Evolutionary conservation across 2,797 vertebrate species (phyloP).

Genomic region (Fratercula arctica): DNA sequence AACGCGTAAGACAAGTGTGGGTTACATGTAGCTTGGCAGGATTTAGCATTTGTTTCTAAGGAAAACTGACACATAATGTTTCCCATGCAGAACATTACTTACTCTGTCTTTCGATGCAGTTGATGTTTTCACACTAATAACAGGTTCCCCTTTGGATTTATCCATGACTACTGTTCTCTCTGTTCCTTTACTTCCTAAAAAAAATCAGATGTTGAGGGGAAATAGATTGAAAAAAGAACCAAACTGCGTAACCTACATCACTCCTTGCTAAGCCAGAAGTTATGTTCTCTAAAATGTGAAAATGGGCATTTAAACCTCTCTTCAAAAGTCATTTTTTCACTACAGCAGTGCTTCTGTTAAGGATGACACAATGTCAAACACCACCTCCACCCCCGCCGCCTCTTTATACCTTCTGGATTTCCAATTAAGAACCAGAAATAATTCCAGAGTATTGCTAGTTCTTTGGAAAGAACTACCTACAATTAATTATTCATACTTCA

Average conservation of each 20-base stretch:
- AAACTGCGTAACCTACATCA: background rate
- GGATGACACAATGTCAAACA: background rate
- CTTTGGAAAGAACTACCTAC: background rate
- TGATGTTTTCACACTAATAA: constrained; percentile 95
- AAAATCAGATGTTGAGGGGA: background rate
- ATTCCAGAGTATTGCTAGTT: background rate
- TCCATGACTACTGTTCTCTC: constrained; percentile 98
- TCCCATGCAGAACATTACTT: constrained; percentile 54
- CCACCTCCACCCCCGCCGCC: too few relatives aligned
- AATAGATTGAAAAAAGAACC: background rate
- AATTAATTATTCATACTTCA: background rate
- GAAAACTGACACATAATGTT: background rate
- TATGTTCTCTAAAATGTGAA: background rate
- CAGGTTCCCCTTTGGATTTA: constrained; percentile 97
- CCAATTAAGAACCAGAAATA: background rate
- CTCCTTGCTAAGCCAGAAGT: background rate
- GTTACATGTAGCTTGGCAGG: background rate
- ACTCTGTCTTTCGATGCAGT: constrained; percentile 94
- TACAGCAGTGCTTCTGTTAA: background rate
- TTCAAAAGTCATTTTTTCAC: background rate
- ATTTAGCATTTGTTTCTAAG: background rate
- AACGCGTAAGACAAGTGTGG: background rate
- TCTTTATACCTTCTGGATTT: background rate
- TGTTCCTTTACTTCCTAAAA: constrained; percentile 80
- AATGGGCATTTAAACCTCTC: background rate